Percentiles rank a stretch among this genome's conserved stretches.
phyloP scores from a whole-genome alignment of 2,113 vertebrate species.

The Natator depressus region DNA sequence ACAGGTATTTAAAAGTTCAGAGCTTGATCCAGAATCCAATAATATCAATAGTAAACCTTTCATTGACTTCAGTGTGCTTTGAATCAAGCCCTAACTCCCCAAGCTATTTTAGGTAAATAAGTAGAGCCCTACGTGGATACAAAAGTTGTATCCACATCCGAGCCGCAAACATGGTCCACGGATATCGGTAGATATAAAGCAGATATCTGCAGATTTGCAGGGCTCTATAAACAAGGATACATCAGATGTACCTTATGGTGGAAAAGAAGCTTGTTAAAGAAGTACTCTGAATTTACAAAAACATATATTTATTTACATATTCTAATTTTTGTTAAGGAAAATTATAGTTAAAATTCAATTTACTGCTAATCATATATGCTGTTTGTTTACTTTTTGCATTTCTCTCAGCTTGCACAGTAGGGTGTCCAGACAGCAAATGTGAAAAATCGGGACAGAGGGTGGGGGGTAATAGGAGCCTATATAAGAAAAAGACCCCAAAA shows the following conservation, averaged over 20 bases:
- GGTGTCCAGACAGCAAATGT: too few species aligned
- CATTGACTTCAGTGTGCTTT: not conserved
- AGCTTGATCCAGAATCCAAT: not conserved
- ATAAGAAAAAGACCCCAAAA: too few species aligned
- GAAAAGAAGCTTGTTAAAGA: not conserved
- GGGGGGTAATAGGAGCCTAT: too few species aligned
- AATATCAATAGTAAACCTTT: not conserved
- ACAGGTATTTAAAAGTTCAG: not conserved
- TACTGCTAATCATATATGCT: not conserved
- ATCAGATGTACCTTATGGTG: not conserved
- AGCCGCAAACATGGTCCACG: too few species aligned
- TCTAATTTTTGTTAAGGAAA: not conserved
- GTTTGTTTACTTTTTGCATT: slow-evolving; percentile 18
- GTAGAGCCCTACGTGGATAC: too few species aligned
- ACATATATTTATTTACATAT: not conserved
- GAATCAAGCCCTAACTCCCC: not conserved
- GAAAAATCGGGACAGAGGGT: too few species aligned
- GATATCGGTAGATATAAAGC: too few species aligned
- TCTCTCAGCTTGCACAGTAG: not conserved
- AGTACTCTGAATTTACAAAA: not conserved
- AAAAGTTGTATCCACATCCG: too few species aligned
- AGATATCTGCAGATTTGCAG: too few species aligned
- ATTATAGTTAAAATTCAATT: not conserved
- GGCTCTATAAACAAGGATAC: not conserved
- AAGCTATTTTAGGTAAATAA: not conserved